These are phyloP conservation scores for Conger conger DNA, from an alignment of 2,113 vertebrate genomes.

Conservation along the genomic window DNA sequence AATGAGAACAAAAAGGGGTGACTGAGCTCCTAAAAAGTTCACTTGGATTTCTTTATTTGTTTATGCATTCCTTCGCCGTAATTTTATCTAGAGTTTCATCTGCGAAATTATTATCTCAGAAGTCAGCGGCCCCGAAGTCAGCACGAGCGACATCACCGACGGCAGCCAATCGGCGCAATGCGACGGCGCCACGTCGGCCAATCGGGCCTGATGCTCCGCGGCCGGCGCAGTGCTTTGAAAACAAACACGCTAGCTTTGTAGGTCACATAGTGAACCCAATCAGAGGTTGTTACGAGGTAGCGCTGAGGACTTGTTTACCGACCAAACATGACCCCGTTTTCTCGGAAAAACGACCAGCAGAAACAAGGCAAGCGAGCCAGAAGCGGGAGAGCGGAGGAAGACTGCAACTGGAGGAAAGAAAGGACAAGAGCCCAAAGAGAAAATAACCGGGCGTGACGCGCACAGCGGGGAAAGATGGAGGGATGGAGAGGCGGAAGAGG, in stretches of 20 bases:
- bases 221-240: background rate
- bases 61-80: background rate
- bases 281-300: background rate
- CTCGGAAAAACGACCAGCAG: background rate
- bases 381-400: background rate
- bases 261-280: background rate
- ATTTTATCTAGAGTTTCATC: background rate
- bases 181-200: background rate
- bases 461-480: conserved; percentile 40
- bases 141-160: background rate
- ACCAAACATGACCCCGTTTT: background rate
- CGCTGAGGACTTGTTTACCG: background rate
- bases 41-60: background rate
- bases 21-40: background rate
- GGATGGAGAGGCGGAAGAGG: background rate
- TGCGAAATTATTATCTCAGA: too few species aligned
- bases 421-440: conserved; percentile 24
- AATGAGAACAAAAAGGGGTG: background rate
- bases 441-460: conserved; percentile 47
- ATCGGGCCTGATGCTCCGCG: background rate
- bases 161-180: background rate
- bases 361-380: background rate
- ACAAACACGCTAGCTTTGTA: background rate
- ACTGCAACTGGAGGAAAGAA: background rate
- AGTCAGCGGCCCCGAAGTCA: too few species aligned